A percentile compares a stretch with the other conserved stretches of the same genome.
Conservation (phyloP, 2,113 vertebrate species). For the Carollia perspicillata region DNA sequence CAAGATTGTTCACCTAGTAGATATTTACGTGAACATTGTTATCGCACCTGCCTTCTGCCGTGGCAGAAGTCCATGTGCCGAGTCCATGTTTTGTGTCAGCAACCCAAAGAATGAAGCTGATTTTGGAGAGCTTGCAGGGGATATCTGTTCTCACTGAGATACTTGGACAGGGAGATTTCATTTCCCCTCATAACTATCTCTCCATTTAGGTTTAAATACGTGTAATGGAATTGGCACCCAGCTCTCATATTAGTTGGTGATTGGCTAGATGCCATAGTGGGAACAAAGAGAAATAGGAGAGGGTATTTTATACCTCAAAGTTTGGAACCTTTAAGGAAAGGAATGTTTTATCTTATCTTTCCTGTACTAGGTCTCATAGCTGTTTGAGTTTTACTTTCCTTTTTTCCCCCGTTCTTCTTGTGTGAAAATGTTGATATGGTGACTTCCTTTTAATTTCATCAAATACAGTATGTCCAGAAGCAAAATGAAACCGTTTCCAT, state of each 20-base stretch:
- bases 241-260: neutral
- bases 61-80: neutral
- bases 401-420: neutral
- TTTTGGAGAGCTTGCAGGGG: neutral
- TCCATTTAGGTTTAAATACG: neutral
- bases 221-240: neutral
- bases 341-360: neutral
- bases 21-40: neutral
- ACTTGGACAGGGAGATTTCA: neutral
- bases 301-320: neutral
- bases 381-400: constrained; percentile 19
- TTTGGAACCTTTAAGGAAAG: neutral
- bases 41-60: neutral
- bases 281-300: neutral
- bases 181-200: neutral
- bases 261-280: neutral
- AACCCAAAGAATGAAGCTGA: neutral
- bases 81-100: neutral
- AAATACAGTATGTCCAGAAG: constrained; percentile 77
- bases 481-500: constrained; percentile 71
- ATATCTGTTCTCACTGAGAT: neutral
- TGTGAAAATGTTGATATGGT: constrained; percentile 68
- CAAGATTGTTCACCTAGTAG: neutral
- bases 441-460: constrained; percentile 74
- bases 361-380: neutral